A percentile compares a stretch with the other conserved stretches of the same genome.
These are phyloP conservation scores for Cynopterus brachyotis DNA, from an alignment of 2,113 vertebrate genomes.

Conservation along the genomic window DNA sequence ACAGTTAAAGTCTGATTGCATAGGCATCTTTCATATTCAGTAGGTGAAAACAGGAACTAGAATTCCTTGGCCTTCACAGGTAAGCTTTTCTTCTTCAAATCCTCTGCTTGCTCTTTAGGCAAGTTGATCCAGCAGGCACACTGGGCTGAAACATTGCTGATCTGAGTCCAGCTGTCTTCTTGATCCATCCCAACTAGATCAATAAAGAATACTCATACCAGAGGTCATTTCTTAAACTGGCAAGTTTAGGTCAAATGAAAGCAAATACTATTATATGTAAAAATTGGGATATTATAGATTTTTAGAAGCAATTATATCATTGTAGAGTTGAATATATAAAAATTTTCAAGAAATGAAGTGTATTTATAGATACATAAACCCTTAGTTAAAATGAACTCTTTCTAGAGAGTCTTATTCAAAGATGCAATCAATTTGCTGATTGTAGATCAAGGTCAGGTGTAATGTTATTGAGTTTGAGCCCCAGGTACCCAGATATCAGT, in stretches of 20 bases:
- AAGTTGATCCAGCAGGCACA: conserved; percentile 36
- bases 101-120: conserved; percentile 33
- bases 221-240: conserved; percentile 54
- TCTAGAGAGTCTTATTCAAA: not conserved
- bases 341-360: conserved; percentile 25
- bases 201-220: conserved; percentile 50
- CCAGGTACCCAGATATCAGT: not conserved
- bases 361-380: not conserved
- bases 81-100: conserved; percentile 49
- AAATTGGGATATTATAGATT: not conserved
- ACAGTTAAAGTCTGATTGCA: not conserved
- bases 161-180: conserved; percentile 59
- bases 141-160: not conserved
- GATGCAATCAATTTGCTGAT: not conserved
- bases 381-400: not conserved
- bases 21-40: not conserved
- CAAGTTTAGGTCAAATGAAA: conserved; percentile 41
- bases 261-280: conserved; percentile 34
- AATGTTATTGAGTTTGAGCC: not conserved
- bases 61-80: not conserved
- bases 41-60: not conserved
- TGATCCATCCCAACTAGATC: conserved; percentile 33
- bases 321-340: not conserved
- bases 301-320: conserved; percentile 11
- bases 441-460: not conserved